A percentile compares a stretch with the other conserved stretches of the same genome.
These are phyloP conservation scores for Catostomus latipinnis DNA, from an alignment of 2,797 vertebrate species.

Conservation along the genomic window DNA sequence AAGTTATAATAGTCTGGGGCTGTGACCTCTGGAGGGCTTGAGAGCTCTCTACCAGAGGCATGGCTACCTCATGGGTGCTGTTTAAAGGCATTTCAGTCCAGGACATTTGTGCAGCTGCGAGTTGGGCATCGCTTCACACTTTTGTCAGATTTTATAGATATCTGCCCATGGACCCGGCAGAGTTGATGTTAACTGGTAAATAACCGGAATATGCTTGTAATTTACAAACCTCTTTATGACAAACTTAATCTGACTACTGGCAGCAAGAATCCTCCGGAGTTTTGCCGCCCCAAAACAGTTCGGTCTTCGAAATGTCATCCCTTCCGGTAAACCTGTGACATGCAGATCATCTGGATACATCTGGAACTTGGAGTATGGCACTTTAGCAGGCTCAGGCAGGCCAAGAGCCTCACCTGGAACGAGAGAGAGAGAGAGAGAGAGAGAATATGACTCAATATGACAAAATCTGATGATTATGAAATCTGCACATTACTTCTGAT, in stretches of 20 bases:
- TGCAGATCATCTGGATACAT: slow-evolving; percentile 96
- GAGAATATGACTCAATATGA: not conserved
- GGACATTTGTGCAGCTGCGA: too few relatives aligned
- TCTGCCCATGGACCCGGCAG: too few relatives aligned
- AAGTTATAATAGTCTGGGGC: too few relatives aligned
- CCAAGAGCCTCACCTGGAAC: slow-evolving; percentile 90
- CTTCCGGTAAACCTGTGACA: slow-evolving; percentile 91
- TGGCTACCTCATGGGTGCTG: too few relatives aligned
- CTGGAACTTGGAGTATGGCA: slow-evolving; percentile 98
- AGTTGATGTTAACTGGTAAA: too few relatives aligned
- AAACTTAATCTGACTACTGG: slow-evolving; percentile 88
- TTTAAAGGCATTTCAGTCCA: too few relatives aligned
- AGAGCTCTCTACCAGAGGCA: too few relatives aligned
- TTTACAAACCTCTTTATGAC: slow-evolving; percentile 89
- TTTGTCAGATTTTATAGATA: too few relatives aligned
- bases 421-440: not conserved
- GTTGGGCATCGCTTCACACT: too few relatives aligned
- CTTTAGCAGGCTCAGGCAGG: slow-evolving; percentile 88
- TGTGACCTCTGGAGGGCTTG: too few relatives aligned
- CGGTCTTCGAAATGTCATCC: slow-evolving; percentile 90
- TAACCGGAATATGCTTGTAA: not conserved
- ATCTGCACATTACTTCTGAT: not conserved
- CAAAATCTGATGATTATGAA: not conserved
- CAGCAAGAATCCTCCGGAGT: slow-evolving; percentile 90
- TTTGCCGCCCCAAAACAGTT: slow-evolving; percentile 96